These are phyloP conservation scores for Apogon talboti DNA, from an alignment of 2,797 vertebrate genomes.

Conservation along the genomic window DNA sequence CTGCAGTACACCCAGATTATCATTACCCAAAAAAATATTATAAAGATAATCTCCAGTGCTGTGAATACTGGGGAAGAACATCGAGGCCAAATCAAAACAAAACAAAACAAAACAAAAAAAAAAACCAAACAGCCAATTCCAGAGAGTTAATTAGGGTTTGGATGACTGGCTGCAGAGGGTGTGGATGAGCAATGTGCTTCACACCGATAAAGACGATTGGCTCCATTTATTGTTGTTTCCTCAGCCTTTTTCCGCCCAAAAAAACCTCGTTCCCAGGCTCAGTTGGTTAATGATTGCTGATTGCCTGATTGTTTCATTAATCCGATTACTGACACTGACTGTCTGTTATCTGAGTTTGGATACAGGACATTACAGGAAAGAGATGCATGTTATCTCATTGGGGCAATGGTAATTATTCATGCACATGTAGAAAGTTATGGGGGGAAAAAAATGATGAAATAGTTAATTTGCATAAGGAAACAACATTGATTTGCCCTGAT, in stretches of 20 bases:
- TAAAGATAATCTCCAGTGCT: constrained; percentile 60
- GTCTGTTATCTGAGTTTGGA: constrained; percentile 58
- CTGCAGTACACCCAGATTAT: constrained; percentile 59
- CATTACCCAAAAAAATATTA: constrained; percentile 35
- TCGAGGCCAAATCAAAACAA: constrained; percentile 43
- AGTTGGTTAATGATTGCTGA: constrained; percentile 55
- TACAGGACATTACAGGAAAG: constrained; percentile 54
- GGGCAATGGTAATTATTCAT: constrained; percentile 37
- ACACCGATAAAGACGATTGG: constrained; percentile 74
- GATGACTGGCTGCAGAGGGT: constrained; percentile 68
- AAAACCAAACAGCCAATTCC: constrained; percentile 58
- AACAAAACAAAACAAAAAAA: not conserved
- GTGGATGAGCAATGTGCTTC: constrained; percentile 76
- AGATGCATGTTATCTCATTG: constrained; percentile 50
- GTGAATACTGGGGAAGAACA: constrained; percentile 56
- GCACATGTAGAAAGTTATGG: not conserved
- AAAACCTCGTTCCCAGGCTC: constrained; percentile 27
- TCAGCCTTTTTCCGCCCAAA: constrained; percentile 23
- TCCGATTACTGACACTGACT: constrained; percentile 56
- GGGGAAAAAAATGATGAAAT: not conserved
- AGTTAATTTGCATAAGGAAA: constrained; percentile 1
- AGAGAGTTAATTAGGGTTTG: constrained; percentile 75
- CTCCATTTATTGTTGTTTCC: constrained; percentile 68
- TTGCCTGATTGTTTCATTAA: constrained; percentile 69
- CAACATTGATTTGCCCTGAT: too few species aligned